Conservation (phyloP, 1,140 invertebrate species). For the Metaphire vulgaris region DNA sequence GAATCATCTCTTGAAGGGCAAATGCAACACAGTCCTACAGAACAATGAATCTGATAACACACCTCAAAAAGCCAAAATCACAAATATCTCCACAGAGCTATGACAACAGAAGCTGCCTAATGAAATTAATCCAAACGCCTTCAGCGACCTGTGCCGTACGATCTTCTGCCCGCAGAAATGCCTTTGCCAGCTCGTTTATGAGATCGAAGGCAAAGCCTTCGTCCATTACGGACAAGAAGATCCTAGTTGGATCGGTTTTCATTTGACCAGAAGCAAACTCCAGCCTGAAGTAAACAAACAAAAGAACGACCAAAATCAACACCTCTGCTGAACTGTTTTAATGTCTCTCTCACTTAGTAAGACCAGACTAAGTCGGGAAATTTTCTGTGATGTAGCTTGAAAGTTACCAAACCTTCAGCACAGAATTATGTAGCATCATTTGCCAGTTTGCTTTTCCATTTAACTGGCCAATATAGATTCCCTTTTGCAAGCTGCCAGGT, state of each 20-base stretch:
- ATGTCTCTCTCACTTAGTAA: too few relatives aligned
- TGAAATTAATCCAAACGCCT: background rate
- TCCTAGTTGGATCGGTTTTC: slow-evolving; percentile 40
- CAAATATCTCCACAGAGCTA: background rate
- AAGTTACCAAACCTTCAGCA: too few relatives aligned
- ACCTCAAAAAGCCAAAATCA: background rate
- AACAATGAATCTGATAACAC: too few relatives aligned
- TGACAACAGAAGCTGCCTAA: background rate
- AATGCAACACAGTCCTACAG: slow-evolving; percentile 51
- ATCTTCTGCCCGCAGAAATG: slow-evolving; percentile 53
- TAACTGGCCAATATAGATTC: too few relatives aligned
- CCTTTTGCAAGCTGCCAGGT: too few relatives aligned
- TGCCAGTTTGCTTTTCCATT: too few relatives aligned
- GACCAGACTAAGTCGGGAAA: too few relatives aligned
- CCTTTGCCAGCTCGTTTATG: slow-evolving; percentile 50
- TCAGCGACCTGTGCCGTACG: background rate
- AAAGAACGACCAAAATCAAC: too few relatives aligned
- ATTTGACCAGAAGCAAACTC: slow-evolving; percentile 45
- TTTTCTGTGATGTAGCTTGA: too few relatives aligned
- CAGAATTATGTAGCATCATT: too few relatives aligned
- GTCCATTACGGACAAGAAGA: slow-evolving; percentile 45
- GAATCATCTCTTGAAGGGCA: slow-evolving; percentile 54
- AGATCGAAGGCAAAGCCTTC: slow-evolving; percentile 52
- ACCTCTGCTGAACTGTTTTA: too few relatives aligned
- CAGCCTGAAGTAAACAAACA: slow-evolving; percentile 40